Evolutionary conservation across 2,113 vertebrate species (phyloP).

Genomic region (Apteryx owenii): DNA sequence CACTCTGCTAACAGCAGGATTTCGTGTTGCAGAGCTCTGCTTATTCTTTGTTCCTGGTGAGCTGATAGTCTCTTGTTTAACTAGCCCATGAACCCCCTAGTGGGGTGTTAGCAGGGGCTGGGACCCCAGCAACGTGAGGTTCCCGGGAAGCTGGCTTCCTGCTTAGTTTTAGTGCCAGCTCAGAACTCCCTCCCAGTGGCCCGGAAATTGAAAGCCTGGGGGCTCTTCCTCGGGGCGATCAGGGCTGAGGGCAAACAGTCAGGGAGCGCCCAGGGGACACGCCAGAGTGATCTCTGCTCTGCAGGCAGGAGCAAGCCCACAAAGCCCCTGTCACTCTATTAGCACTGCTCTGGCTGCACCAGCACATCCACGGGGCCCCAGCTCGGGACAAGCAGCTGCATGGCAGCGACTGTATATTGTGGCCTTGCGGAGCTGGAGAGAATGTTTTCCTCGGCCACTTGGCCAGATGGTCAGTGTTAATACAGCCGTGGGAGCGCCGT

Average conservation of each 20-base stretch:
- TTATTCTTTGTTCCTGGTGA: background rate
- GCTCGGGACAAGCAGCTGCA: background rate
- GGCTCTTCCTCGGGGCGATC: accelerated
- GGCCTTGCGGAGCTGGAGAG: too few species aligned
- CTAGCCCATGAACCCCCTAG: background rate
- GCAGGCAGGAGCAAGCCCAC: background rate
- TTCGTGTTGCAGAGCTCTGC: background rate
- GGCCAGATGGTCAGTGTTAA: too few species aligned
- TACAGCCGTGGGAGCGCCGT: background rate
- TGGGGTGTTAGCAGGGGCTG: background rate
- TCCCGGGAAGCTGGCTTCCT: background rate
- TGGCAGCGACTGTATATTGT: too few species aligned
- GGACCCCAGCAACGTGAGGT: background rate
- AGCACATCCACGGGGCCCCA: background rate
- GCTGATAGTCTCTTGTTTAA: background rate
- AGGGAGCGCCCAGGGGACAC: background rate
- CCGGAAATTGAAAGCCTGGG: accelerated
- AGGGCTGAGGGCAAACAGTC: background rate
- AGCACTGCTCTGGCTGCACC: background rate
- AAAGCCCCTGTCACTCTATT: too few species aligned
- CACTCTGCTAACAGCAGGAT: background rate
- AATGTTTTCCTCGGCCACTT: too few species aligned
- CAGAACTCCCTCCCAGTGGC: accelerated
- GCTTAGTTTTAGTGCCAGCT: accelerated
- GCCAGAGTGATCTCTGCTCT: background rate